A percentile compares a stretch with the other conserved stretches of the same genome.
Evolutionary conservation across 2,113 vertebrate species (phyloP).

Genomic region (Peromyscus maniculatus): DNA sequence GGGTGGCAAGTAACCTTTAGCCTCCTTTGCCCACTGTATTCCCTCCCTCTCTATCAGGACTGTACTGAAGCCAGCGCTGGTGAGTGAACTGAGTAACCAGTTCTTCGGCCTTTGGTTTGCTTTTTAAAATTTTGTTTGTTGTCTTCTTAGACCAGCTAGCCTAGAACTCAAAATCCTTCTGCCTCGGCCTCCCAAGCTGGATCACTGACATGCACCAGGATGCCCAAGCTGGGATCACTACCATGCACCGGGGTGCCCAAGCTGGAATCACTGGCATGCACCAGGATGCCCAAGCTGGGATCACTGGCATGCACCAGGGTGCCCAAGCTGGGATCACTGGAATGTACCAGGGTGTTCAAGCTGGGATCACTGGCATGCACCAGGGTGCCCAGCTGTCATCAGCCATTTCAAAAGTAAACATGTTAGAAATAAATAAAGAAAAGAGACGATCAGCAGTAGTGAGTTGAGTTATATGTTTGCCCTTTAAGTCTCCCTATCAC

Average conservation of each 20-base stretch:
- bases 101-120: background rate
- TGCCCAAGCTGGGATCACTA: background rate
- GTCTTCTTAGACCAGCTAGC: background rate
- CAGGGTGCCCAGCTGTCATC: background rate
- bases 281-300: background rate
- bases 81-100: background rate
- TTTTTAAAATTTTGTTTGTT: background rate
- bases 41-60: no score
- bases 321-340: background rate
- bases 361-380: background rate
- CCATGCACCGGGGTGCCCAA: background rate
- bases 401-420: background rate
- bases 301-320: background rate
- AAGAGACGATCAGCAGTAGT: background rate
- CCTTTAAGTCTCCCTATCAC: background rate
- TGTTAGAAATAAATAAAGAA: background rate
- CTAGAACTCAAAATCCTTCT: background rate
- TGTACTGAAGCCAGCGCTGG: background rate
- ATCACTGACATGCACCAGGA: background rate
- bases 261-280: background rate
- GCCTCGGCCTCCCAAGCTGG: background rate
- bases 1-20: background rate
- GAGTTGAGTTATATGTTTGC: background rate
- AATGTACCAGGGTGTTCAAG: background rate
- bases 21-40: background rate